Conservation (phyloP, 1,140 invertebrate genomes). For the Aphelenchoides fujianensis region DNA sequence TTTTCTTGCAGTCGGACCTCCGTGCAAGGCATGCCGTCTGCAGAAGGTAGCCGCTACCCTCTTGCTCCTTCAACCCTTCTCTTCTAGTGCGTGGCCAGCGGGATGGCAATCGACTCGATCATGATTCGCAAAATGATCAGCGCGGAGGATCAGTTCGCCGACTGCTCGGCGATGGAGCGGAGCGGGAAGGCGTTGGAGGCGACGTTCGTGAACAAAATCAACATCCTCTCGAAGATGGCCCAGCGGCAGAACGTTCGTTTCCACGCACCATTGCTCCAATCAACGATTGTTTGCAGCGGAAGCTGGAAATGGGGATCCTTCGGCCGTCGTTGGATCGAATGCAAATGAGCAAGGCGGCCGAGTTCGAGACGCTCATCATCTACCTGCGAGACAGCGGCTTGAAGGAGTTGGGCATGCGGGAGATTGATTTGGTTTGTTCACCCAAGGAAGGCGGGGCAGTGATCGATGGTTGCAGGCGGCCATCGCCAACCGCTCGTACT, state of each 20-base stretch:
- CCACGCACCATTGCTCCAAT: neutral
- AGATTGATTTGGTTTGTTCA: slow-evolving; percentile 12
- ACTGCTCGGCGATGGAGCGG: neutral
- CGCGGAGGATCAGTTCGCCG: neutral
- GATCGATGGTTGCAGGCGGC: neutral
- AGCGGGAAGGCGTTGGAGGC: neutral
- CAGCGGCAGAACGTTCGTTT: neutral
- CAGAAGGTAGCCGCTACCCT: no score
- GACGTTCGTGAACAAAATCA: neutral
- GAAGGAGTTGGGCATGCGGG: neutral
- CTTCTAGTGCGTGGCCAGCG: neutral
- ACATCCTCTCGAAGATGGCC: neutral
- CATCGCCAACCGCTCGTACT: neutral
- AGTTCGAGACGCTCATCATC: neutral
- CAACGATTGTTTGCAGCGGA: neutral
- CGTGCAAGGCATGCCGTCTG: neutral
- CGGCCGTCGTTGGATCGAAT: neutral
- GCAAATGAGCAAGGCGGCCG: neutral
- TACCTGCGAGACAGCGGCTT: neutral
- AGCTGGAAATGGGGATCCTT: neutral
- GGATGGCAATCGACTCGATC: neutral
- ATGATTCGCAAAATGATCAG: neutral
- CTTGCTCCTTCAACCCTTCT: no score
- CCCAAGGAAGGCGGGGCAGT: no score
- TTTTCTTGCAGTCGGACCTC: neutral